Base-by-base conservation (phyloP, 2,113 vertebrate genomes). In the Eptatretus burgeri region DNA sequence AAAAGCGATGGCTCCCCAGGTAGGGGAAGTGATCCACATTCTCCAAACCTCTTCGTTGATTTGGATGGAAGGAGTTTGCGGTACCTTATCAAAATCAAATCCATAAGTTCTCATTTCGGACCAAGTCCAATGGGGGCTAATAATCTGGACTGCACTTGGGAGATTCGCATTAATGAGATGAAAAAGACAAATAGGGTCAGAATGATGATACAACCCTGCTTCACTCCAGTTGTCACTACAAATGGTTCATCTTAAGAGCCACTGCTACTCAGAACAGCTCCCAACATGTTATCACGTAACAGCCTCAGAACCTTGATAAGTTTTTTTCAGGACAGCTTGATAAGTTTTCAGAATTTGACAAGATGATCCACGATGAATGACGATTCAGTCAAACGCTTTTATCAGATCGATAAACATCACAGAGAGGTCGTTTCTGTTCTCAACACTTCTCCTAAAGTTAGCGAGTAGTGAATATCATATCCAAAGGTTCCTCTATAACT, bases 111-210 rank as follows among this genome's bases (percentile, higher is more conserved):
- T n/a, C n/a, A n/a, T n/a, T n/a, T n/a, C n/a, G n/a, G n/a, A n/a
- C n/a, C n/a, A n/a, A n/a, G n/a, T n/a, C n/a, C n/a, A n/a, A n/a
- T n/a, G n/a, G n/a, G n/a, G n/a, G n/a, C n/a, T n/a, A 5, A 51
- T 50, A 52, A 50, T 68, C 62, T 52, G 18, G 2, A 52, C 51
- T 49, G 51, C 62, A 20, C 41, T 14, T 51, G 18, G 64, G 16
- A 68, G 51, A 16, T 60, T 49, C 16, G 52, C 10, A 13, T 52
- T 50, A 20, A 13, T 66, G 52, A 64, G 65, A 63, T 64, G 65
- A 52, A 64, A 51, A 50, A 62, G n/a, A 12, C 12, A n/a, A 60
- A 60, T 12, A 10, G 56, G 56, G 2, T 60, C 18, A 50, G 63
- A 17, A 20, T 2, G n/a, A 49, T 64, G 2, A 53, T 50, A 1